Percentiles rank a stretch among this genome's conserved stretches.
These are phyloP conservation scores for Bubo bubo DNA, from an alignment of 2,113 vertebrate species.

Conservation along the genomic window DNA sequence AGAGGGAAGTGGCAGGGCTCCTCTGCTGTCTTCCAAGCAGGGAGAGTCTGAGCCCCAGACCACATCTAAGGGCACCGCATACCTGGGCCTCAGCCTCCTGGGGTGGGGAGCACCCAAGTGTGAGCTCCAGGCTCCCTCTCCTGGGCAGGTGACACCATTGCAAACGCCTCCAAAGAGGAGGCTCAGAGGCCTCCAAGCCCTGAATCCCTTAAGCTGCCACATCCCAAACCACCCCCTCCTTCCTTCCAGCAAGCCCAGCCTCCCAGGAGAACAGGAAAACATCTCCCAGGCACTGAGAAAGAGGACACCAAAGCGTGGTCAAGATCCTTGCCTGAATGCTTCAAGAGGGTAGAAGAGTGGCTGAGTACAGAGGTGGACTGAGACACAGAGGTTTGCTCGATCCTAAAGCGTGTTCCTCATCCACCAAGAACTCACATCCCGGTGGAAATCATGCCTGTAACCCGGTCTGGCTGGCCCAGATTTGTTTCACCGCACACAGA, in stretches of 20 bases:
- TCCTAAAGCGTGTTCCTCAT: neutral
- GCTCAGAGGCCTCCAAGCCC: neutral
- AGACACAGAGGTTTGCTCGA: neutral
- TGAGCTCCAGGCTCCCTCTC: constrained; percentile 33
- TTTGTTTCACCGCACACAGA: accelerated
- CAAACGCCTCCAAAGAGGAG: neutral
- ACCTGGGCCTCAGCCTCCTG: neutral
- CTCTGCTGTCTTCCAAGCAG: neutral
- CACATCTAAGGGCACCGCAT: neutral
- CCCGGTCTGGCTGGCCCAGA: neutral
- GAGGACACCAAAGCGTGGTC: neutral
- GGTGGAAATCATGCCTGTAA: neutral
- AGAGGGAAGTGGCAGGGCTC: neutral
- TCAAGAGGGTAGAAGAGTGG: neutral
- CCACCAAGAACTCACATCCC: neutral
- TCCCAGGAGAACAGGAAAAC: neutral
- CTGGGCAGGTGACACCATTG: neutral
- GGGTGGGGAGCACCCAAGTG: neutral
- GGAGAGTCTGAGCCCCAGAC: neutral
- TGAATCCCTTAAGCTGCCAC: neutral
- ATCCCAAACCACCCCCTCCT: neutral
- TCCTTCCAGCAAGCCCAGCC: neutral
- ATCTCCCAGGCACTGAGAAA: neutral
- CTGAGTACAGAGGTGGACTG: neutral
- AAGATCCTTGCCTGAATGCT: neutral